These are phyloP conservation scores for Caenorhabditis afra DNA, from an alignment of 2,888 invertebrate species.

Conservation along the genomic window DNA sequence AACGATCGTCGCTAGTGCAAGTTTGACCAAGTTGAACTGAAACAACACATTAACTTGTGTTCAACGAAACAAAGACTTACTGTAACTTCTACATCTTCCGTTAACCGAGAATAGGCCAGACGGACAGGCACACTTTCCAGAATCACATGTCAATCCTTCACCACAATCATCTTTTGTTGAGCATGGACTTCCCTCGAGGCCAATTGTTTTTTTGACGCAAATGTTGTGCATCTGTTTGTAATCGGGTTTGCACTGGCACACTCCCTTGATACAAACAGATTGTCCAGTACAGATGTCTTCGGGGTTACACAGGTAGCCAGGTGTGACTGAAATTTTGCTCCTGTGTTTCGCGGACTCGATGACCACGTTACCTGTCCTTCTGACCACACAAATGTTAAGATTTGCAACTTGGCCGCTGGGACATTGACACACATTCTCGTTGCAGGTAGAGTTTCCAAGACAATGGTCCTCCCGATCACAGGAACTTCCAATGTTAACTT, in stretches of 20 bases:
- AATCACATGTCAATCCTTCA: constrained; percentile 69
- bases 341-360: no score
- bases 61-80: constrained; percentile 18
- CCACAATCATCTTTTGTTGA: constrained; percentile 67
- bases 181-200: constrained; percentile 55
- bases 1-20: constrained; percentile 50
- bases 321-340: constrained; percentile 59
- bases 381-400: constrained; percentile 38
- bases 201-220: constrained; percentile 51
- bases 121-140: constrained; percentile 73
- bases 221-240: constrained; percentile 54
- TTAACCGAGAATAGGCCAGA: constrained; percentile 52
- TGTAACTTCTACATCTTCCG: constrained; percentile 53
- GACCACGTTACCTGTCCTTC: constrained; percentile 62
- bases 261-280: constrained; percentile 75
- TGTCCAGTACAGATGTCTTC: constrained; percentile 72
- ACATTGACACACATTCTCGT: constrained; percentile 68
- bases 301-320: constrained; percentile 65
- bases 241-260: constrained; percentile 70
- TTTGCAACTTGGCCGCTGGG: constrained; percentile 49
- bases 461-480: constrained; percentile 75
- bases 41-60: constrained; percentile 3
- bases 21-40: constrained; percentile 54
- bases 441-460: constrained; percentile 74
- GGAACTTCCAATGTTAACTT: constrained; percentile 72